A percentile compares a stretch with the other conserved stretches of the same genome.
Evolutionary conservation across 1,140 invertebrate genomes (phyloP).

Genomic region (Sminthurides bifidus): DNA sequence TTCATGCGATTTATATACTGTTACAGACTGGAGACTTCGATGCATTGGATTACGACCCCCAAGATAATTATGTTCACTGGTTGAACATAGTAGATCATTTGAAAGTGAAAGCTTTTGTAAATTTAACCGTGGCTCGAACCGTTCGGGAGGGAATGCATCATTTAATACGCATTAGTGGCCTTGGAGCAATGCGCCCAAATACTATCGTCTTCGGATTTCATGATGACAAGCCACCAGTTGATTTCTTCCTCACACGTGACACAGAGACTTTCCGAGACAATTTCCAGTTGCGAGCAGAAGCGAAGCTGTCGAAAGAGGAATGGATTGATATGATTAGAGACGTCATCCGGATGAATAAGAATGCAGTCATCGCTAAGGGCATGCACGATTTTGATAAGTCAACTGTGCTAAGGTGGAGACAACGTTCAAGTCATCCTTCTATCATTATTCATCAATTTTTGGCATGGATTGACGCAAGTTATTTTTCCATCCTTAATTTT

Average conservation of each 20-base stretch:
- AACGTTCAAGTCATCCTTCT: neutral
- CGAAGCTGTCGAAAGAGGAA: conserved; percentile 43
- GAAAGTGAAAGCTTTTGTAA: conserved; percentile 92
- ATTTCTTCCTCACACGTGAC: conserved; percentile 50
- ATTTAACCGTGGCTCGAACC: conserved; percentile 73
- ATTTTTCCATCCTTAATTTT: conserved; percentile 6
- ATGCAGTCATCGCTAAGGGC: conserved; percentile 83
- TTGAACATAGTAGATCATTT: conserved; percentile 58
- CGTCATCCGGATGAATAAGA: conserved; percentile 83
- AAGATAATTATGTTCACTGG: conserved; percentile 73
- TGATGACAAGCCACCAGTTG: conserved; percentile 55
- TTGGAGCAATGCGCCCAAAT: conserved; percentile 98
- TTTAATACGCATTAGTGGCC: conserved; percentile 76
- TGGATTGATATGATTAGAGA: conserved; percentile 84
- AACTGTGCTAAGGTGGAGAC: conserved; percentile 49
- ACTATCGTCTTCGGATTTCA: conserved; percentile 81
- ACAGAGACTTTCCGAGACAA: conserved; percentile 25
- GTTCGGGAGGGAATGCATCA: conserved; percentile 85
- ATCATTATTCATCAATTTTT: too few species aligned
- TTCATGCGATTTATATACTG: neutral
- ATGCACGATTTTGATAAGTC: conserved; percentile 72
- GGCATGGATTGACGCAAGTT: too few species aligned
- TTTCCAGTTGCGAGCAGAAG: conserved; percentile 34
- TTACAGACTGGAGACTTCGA: conserved; percentile 38
- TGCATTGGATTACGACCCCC: conserved; percentile 51